These are phyloP conservation scores for Pipistrellus pygmaeus DNA, from an alignment of 2,797 vertebrate species.

Conservation along the genomic window DNA sequence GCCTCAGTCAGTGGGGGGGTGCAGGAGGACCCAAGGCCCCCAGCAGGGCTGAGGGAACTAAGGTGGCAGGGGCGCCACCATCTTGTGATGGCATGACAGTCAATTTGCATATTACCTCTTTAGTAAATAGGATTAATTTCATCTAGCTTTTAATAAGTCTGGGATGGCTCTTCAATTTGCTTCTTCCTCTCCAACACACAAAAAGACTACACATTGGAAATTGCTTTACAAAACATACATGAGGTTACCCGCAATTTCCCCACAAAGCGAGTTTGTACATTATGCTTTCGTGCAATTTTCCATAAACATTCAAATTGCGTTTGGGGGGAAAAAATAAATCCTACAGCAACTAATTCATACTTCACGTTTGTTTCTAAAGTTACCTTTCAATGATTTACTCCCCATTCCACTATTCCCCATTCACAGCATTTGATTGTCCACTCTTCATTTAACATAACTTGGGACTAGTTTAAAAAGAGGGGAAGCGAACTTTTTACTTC, in stretches of 20 bases:
- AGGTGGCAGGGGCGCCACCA: no score
- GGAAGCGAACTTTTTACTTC: not conserved
- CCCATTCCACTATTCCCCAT: not conserved
- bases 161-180: not conserved
- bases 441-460: slow-evolving; percentile 30
- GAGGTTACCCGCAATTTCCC: not conserved
- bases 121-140: not conserved
- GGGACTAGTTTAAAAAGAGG: not conserved
- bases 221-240: not conserved
- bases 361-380: not conserved
- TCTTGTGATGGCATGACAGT: no score
- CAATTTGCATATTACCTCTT: no score
- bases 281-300: not conserved
- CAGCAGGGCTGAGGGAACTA: no score
- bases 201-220: not conserved
- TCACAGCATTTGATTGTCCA: not conserved
- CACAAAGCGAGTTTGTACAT: not conserved
- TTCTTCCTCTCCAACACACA: slow-evolving; percentile 17
- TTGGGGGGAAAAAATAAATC: slow-evolving; percentile 8
- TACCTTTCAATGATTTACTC: slow-evolving; percentile 17
- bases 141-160: not conserved
- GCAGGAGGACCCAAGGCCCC: no score
- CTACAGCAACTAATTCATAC: not conserved
- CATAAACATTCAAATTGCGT: slow-evolving; percentile 6
- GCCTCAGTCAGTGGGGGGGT: no score